Conservation (phyloP, 2,888 invertebrate species). For the Exephanes ischioxanthus region DNA sequence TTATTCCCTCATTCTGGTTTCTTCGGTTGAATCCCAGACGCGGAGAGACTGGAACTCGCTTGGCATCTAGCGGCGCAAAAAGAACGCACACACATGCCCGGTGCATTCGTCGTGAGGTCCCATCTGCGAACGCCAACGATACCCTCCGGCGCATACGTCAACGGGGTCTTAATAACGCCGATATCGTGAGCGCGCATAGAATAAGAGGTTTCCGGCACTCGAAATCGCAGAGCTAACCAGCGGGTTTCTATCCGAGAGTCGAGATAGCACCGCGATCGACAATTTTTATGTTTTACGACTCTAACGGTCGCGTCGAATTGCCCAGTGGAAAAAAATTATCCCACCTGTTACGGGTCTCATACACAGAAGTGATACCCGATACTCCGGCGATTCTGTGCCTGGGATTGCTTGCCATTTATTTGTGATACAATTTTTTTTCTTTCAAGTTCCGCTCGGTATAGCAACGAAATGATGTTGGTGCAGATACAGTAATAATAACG, state of each 20-base stretch:
- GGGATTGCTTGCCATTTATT: conserved; percentile 29
- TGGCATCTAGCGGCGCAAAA: conserved; percentile 26
- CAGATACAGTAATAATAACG: conserved; percentile 51
- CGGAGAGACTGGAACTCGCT: conserved; percentile 15
- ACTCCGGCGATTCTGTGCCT: conserved; percentile 15
- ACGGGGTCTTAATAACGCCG: conserved; percentile 64
- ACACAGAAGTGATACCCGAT: conserved; percentile 12
- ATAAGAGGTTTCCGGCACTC: conserved; percentile 67
- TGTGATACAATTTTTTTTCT: conserved; percentile 5
- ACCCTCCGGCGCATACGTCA: conserved; percentile 46
- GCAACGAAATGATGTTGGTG: conserved; percentile 40
- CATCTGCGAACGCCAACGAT: conserved; percentile 4
- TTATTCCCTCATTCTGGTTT: conserved; percentile 59
- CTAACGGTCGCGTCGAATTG: conserved; percentile 50
- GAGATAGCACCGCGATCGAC: neutral
- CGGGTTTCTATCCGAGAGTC: neutral
- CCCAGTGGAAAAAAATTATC: conserved; percentile 41
- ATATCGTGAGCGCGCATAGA: conserved; percentile 62
- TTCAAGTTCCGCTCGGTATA: neutral
- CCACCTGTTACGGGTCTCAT: conserved; percentile 28
- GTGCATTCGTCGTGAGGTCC: conserved; percentile 41
- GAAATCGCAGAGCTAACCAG: neutral
- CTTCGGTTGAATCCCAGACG: conserved; percentile 30
- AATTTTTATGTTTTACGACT: conserved; percentile 46
- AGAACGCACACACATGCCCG: conserved; percentile 19